Base-by-base conservation (phyloP, 2,888 invertebrate species). In the Fragum sueziense region DNA sequence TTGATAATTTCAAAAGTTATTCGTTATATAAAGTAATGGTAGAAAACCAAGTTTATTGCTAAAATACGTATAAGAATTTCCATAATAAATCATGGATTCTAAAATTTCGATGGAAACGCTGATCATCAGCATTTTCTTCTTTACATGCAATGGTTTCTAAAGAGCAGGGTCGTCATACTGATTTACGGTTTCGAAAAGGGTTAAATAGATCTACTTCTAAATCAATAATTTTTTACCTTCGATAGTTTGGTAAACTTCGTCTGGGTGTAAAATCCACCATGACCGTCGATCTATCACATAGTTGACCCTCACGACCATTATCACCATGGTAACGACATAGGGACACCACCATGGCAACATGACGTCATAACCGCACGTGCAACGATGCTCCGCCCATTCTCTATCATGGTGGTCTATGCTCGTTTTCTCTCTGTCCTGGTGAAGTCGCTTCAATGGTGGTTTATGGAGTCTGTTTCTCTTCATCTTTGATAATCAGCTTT, bases 291-390 rank as follows among this genome's bases (percentile, higher is more conserved):
- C 54, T 17, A 52, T 69, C 22, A 77, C 77, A 34, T 79, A 76
- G 52, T 41, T 62, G 22, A 78, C 37, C 27, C 90, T 76, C 6
- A 85, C 29, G 11, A 77, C 69, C 62, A 88, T 57, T n/a, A 88
- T 89, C 11, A 88, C 68, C 0, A 82, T 4, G 59, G 85, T 84
- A 22, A 90, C 79, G 11, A 85, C 22, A 86, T 85, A 88, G 0
- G 83, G 84, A 17, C 77, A 76, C 72, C 82, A 80, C 47, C 70
- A 47, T 29, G 88, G 87, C 52, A 88, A 37, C 9, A 22, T 27
- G 47, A 29, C 54, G 70, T 70, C 70, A 52, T 62, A 54, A 52
- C 78, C 78, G 52, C 78, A 78, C 25, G 65, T 11, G 41, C 65
- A 65, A 34, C n/a, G 9, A 9, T 25, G 3, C 22, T 65, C 65